A percentile compares a stretch with the other conserved stretches of the same genome.
Conservation (phyloP, 2,888 invertebrate species). For the Ectropis crepuscularia region DNA sequence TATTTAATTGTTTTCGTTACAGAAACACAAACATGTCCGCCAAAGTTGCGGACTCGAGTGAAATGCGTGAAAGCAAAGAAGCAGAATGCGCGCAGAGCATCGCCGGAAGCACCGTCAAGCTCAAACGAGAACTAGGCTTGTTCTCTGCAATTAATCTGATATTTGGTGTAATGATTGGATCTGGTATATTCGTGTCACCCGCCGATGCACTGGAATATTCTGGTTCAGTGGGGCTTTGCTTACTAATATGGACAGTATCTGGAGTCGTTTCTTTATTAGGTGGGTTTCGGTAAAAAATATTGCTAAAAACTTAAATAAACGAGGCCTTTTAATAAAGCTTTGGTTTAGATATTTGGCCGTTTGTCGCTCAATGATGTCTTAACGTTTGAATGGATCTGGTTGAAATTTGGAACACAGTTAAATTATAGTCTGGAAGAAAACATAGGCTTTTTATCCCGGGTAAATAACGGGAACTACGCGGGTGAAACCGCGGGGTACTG, state of each 20-base stretch:
- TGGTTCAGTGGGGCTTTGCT: constrained; percentile 91
- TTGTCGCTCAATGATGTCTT: too few species aligned
- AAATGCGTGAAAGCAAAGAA: constrained; percentile 47
- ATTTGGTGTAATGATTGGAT: constrained; percentile 95
- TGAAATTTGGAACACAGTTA: too few species aligned
- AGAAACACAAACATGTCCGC: constrained; percentile 58
- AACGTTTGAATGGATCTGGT: too few species aligned
- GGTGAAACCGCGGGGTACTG: too few species aligned
- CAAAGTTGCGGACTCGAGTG: constrained; percentile 53
- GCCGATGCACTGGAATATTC: constrained; percentile 90
- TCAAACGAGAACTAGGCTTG: constrained; percentile 91
- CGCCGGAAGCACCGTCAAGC: constrained; percentile 79
- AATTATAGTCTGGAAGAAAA: too few species aligned
- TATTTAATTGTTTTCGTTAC: constrained; percentile 40
- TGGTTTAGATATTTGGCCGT: too few species aligned
- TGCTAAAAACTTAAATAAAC: neutral
- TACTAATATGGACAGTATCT: constrained; percentile 91
- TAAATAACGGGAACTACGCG: too few species aligned
- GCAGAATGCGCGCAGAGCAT: constrained; percentile 46
- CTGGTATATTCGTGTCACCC: constrained; percentile 95
- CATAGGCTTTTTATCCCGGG: too few species aligned
- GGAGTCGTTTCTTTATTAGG: constrained; percentile 92
- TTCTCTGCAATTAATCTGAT: constrained; percentile 93
- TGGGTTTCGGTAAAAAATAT: constrained; percentile 80
- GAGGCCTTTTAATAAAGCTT: too few species aligned